Evolutionary conservation across 2,113 vertebrate genomes (phyloP).

Genomic region (Pseudolaguvia tuberculata): DNA sequence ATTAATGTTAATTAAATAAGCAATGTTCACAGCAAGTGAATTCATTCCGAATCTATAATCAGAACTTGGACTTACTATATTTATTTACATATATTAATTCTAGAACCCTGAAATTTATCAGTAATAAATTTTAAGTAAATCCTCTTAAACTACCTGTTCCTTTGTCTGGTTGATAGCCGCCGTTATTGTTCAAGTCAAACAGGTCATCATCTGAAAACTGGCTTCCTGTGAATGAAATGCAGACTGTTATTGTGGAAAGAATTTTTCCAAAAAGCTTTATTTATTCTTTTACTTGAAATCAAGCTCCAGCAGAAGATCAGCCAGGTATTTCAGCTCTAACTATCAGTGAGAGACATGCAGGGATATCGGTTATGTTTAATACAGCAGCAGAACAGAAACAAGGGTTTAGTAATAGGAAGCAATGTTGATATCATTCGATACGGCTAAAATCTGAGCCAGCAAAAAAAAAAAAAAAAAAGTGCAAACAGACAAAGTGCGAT

Average conservation of each 20-base stretch:
- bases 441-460: not conserved
- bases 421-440: not conserved
- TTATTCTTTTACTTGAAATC: not conserved
- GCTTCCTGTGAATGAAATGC: conserved; percentile 42
- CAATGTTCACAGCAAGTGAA: not conserved
- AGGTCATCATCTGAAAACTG: conserved; percentile 75
- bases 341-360: conserved; percentile 25
- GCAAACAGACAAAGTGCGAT: conserved; percentile 20
- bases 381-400: conserved; percentile 1
- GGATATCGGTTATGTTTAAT: not conserved
- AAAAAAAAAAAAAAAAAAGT: not conserved
- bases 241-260: not conserved
- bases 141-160: conserved; percentile 72
- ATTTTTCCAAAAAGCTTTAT: no score
- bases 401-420: conserved; percentile 1
- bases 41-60: not conserved
- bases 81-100: no score
- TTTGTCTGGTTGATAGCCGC: conserved; percentile 78
- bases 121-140: no score
- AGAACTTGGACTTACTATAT: not conserved
- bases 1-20: not conserved
- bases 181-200: conserved; percentile 45
- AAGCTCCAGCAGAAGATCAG: not conserved
- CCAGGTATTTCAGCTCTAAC: not conserved
- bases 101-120: not conserved